Conservation (phyloP, 2,113 vertebrate species). For the Leuciscus idus region DNA sequence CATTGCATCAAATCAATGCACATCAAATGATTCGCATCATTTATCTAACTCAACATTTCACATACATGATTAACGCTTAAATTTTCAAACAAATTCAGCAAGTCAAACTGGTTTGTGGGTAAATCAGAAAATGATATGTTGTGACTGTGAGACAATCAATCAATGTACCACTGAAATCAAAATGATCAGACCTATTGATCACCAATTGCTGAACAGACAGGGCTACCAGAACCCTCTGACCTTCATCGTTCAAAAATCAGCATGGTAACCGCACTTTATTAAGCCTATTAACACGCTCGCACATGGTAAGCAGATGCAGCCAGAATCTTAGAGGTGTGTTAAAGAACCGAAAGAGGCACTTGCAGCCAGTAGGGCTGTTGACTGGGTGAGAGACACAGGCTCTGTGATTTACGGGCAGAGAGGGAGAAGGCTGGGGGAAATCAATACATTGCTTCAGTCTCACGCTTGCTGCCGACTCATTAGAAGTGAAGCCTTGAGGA, state of each 20-base stretch:
- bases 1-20: neutral
- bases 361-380: conserved; percentile 22
- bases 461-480: conserved; percentile 66
- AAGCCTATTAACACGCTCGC: conserved; percentile 24
- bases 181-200: neutral
- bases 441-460: conserved; percentile 64
- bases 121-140: neutral
- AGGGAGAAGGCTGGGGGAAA: conserved; percentile 48
- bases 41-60: neutral
- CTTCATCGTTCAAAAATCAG: neutral
- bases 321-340: conserved; percentile 22
- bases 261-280: neutral
- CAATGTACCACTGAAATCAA: neutral
- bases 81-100: neutral
- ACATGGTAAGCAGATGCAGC: conserved; percentile 32
- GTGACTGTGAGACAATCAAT: neutral
- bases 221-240: neutral
- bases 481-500: conserved; percentile 65
- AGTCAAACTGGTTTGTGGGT: neutral
- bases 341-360: conserved; percentile 25
- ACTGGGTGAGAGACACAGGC: conserved; percentile 38
- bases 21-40: neutral
- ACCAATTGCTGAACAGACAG: too few relatives aligned
- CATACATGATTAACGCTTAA: neutral
- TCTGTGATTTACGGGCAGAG: conserved; percentile 49